Percentiles rank a stretch among this genome's conserved stretches.
These are phyloP conservation scores for Podabrus alpinus DNA, from an alignment of 2,888 invertebrate species.

Conservation along the genomic window DNA sequence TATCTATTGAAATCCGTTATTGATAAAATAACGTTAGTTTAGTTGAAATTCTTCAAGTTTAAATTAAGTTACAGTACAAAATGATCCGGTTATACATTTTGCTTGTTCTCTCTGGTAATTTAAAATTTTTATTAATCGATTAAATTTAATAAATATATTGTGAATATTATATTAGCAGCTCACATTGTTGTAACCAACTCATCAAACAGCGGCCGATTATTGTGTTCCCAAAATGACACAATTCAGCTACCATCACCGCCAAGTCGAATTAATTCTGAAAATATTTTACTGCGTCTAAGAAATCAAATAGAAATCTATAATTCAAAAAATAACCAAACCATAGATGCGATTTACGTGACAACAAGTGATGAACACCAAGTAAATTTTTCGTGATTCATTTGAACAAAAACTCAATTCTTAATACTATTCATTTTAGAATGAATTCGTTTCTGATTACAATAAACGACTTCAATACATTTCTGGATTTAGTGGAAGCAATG, in stretches of 20 bases:
- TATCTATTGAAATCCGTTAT: background rate
- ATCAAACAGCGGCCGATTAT: background rate
- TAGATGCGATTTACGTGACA: background rate
- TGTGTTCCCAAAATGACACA: background rate
- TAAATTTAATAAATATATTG: background rate
- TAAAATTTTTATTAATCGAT: background rate
- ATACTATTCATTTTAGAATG: constrained; percentile 62
- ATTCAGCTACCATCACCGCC: background rate
- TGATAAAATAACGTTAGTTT: background rate
- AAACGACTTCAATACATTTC: constrained; percentile 77
- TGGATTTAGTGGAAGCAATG: constrained; percentile 78
- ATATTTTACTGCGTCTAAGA: background rate
- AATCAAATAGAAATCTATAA: background rate
- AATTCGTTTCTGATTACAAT: constrained; percentile 76
- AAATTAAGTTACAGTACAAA: background rate
- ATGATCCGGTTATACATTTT: background rate
- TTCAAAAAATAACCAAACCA: background rate
- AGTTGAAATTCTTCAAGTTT: background rate
- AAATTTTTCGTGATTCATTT: background rate
- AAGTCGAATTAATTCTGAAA: background rate
- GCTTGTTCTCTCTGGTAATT: background rate
- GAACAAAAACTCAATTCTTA: background rate
- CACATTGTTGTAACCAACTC: background rate
- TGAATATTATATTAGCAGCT: background rate
- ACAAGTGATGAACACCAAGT: background rate